A percentile compares a stretch with the other conserved stretches of the same genome.
These are phyloP conservation scores for Diachasma alloeum DNA, from an alignment of 1,140 invertebrate genomes.

Conservation along the genomic window DNA sequence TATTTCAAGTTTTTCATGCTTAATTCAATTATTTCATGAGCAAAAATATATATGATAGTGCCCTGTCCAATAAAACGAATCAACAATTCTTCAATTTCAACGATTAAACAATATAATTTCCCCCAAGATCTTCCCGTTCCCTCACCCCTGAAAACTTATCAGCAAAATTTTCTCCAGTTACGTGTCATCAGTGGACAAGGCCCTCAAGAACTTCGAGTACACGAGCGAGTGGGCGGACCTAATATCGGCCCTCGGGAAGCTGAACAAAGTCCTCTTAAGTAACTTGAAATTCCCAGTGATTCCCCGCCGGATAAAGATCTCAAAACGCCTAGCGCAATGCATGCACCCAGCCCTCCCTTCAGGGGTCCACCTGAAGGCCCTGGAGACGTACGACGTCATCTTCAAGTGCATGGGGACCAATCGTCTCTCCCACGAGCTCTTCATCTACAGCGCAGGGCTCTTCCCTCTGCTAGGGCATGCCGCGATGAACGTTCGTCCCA, in stretches of 20 bases:
- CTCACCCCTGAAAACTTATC: not conserved
- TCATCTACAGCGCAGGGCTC: slow-evolving; percentile 86
- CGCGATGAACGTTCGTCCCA: slow-evolving; percentile 89
- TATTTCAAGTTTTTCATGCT: too few relatives aligned
- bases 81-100: too few relatives aligned
- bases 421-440: slow-evolving; percentile 83
- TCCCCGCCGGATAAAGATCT: slow-evolving; percentile 88
- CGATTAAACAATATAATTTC: too few relatives aligned
- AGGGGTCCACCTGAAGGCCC: slow-evolving; percentile 91
- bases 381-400: slow-evolving; percentile 94
- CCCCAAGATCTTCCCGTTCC: not conserved
- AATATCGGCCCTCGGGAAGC: slow-evolving; percentile 89
- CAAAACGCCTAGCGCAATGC: slow-evolving; percentile 93
- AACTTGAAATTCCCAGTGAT: slow-evolving; percentile 90
- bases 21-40: too few relatives aligned
- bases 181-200: slow-evolving; percentile 86
- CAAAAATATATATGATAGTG: too few relatives aligned
- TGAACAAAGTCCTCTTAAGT: slow-evolving; percentile 85
- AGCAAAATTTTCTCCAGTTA: slow-evolving; percentile 64
- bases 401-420: slow-evolving; percentile 91
- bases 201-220: slow-evolving; percentile 91
- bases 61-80: too few relatives aligned
- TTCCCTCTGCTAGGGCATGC: slow-evolving; percentile 91
- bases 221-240: slow-evolving; percentile 96
- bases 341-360: slow-evolving; percentile 92